Base-by-base conservation (phyloP, 2,797 vertebrate species). In the Tarsius wallacei region DNA sequence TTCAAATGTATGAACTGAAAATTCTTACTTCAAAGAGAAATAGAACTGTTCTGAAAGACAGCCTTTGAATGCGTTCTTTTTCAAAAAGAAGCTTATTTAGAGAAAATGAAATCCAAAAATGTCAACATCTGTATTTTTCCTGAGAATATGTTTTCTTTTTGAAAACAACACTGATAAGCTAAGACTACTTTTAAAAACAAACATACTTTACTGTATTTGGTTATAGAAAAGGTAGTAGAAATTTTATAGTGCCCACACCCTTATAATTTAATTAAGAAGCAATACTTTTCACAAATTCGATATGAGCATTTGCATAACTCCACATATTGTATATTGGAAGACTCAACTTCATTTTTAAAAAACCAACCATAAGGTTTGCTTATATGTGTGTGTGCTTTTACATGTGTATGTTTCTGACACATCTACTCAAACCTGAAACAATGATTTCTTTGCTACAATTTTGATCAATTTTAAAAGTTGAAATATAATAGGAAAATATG, bases 81-180 rank as follows among this genome's bases (percentile, higher is more conserved):
- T 98, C 86, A 97, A 98, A 97, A 98, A 97, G 95, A 42, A 98
- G 88, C 90, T 89, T 98, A 98, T 98, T 98, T 98, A 98, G 97
- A 98, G 97, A 96, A 98, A 99, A 98, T 98, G 97, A 96, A 98
- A 98, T 98, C 97, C 97, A 98, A 98, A 98, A 98, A 98, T 97
- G 98, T 98, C 98, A 99, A 94, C 98, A 98, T 97, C 98, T 98
- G 95, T 98, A 98, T 98, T 97, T 95, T 97, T 96, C 94, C 86
- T 97, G 95, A 97, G 96, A 98, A 95, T 83, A 87, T 73, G 90
- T 96, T 95, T 98, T 96, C 90, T 97, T 98, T 98, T 98, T 98
- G 98, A 98, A 98, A 99, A 97, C 47, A 97, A 96, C 96, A 97
- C 82, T 97, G 98, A 98, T 98, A 99, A 98, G 90, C 95, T 97